Conservation (phyloP, 2,888 invertebrate species). For the Branchipolynoe longqiensis region DNA sequence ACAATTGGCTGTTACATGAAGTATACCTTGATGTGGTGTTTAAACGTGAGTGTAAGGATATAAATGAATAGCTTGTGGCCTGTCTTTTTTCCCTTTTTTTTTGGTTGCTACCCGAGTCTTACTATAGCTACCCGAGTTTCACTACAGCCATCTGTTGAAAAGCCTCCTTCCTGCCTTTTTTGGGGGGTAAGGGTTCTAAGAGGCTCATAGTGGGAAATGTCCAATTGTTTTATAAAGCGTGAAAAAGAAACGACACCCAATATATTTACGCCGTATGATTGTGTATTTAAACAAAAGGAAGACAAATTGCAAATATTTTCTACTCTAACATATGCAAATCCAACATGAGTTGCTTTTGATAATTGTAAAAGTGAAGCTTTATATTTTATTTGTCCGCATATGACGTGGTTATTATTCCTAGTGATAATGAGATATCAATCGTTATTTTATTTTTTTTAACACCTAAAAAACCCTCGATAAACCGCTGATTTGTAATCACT, state of each 20-base stretch:
- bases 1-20: slow-evolving; percentile 19
- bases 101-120: too few relatives aligned
- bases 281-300: background rate
- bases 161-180: background rate
- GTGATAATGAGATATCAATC: background rate
- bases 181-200: too few relatives aligned
- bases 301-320: background rate
- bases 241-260: background rate
- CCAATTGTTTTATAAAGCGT: background rate
- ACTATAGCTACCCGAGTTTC: background rate
- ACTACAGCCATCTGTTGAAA: slow-evolving; percentile 22
- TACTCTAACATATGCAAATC: background rate
- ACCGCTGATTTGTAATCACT: too few relatives aligned
- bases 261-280: background rate
- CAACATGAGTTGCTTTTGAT: too few relatives aligned
- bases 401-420: too few relatives aligned
- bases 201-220: background rate
- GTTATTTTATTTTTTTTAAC: background rate
- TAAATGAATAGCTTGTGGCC: background rate
- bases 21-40: slow-evolving; percentile 29
- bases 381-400: too few relatives aligned
- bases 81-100: too few relatives aligned
- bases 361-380: too few relatives aligned
- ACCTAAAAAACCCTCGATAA: background rate
- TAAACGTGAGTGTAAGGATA: background rate